phyloP scores from a whole-genome alignment of 2,797 vertebrate genomes.

The Rhynchotus rufescens region DNA sequence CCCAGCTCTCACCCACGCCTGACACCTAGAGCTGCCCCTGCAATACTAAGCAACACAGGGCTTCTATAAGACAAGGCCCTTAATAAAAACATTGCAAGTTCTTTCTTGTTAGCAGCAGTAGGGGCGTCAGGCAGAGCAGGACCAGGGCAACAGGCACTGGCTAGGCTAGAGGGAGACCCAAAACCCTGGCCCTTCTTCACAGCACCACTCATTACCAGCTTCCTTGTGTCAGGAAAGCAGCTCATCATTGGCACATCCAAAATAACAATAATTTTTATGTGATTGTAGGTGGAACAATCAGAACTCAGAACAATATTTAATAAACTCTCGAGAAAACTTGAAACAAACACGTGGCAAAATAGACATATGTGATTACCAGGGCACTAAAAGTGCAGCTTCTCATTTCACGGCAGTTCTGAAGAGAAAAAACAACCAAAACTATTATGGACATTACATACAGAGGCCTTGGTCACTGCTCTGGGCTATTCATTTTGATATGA shows the following conservation, averaged over 20 bases:
- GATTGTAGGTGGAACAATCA: rapidly evolving
- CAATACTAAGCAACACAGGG: not conserved
- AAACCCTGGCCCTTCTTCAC: not conserved
- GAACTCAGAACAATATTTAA: not conserved
- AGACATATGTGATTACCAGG: not conserved
- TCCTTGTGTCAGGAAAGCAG: not conserved
- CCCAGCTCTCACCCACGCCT: not conserved
- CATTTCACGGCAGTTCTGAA: not conserved
- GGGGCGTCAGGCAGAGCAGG: not conserved
- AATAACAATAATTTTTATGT: not conserved
- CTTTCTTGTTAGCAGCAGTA: not conserved
- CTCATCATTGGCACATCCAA: not conserved
- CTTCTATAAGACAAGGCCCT: not conserved
- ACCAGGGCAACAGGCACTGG: not conserved
- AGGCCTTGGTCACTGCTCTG: not conserved
- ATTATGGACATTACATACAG: not conserved
- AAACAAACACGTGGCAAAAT: not conserved
- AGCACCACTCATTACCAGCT: not conserved
- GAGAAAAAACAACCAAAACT: not conserved
- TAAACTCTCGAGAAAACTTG: not conserved
- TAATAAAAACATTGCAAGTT: not conserved
- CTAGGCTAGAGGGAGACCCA: not conserved
- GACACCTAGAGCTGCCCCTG: not conserved
- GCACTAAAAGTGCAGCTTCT: not conserved
- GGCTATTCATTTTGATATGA: not conserved